These are phyloP conservation scores for Sipha flava DNA, from an alignment of 1,140 invertebrate species.

Conservation along the genomic window DNA sequence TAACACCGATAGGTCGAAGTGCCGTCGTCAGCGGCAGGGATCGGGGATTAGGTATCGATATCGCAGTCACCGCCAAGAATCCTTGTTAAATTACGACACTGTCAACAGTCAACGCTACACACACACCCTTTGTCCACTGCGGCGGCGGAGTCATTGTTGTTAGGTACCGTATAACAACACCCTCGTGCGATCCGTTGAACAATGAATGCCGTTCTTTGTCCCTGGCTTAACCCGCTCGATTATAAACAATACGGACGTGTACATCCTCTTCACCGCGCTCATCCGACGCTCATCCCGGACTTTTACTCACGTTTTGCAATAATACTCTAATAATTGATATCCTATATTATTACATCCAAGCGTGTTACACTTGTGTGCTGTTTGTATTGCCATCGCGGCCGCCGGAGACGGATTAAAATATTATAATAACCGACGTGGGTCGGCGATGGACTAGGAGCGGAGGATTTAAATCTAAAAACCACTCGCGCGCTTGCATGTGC, in stretches of 20 bases:
- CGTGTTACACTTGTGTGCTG: too few relatives aligned
- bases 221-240: background rate
- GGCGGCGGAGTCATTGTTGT: background rate
- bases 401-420: too few relatives aligned
- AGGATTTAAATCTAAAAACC: too few relatives aligned
- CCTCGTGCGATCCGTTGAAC: background rate
- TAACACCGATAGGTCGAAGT: too few relatives aligned
- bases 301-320: background rate
- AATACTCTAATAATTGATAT: background rate
- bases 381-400: too few relatives aligned
- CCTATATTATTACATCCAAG: background rate
- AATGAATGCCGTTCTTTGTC: background rate
- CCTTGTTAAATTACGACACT: background rate
- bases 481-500: too few relatives aligned
- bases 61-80: background rate
- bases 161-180: background rate
- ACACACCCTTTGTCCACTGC: background rate
- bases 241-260: background rate
- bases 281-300: background rate
- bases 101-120: slow-evolving; percentile 4
- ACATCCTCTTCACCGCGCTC: background rate
- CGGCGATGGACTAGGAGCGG: too few relatives aligned
- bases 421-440: too few relatives aligned
- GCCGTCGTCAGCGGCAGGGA: too few relatives aligned
- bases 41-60: too few relatives aligned